phyloP scores from a whole-genome alignment of 2,113 vertebrate genomes.

The Cheirogaleus medius region DNA sequence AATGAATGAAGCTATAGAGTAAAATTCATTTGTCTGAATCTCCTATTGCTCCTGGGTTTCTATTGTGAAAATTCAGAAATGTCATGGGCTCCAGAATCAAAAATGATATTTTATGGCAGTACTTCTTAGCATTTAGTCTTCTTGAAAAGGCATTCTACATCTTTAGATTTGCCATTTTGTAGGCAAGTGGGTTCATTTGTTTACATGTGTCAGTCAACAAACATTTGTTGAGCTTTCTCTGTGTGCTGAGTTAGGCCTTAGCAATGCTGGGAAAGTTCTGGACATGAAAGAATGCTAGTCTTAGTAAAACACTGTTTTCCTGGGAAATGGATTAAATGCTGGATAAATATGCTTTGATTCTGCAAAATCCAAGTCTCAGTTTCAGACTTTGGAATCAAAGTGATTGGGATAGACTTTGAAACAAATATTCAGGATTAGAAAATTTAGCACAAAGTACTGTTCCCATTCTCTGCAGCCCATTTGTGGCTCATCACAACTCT shows the following conservation, averaged over 20 bases:
- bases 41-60: not conserved
- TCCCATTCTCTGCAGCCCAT: not conserved
- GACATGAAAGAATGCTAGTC: not conserved
- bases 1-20: not conserved
- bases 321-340: slow-evolving; percentile 22
- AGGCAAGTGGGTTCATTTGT: not conserved
- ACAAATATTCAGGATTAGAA: slow-evolving; percentile 45
- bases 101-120: not conserved
- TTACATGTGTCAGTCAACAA: not conserved
- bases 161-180: not conserved
- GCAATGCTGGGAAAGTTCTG: not conserved
- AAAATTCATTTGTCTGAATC: not conserved
- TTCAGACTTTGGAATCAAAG: slow-evolving; percentile 49
- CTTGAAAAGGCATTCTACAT: not conserved
- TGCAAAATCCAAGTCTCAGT: not conserved
- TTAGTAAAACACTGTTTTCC: slow-evolving; percentile 37
- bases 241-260: not conserved
- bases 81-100: not conserved
- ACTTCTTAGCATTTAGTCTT: not conserved
- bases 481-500: slow-evolving; percentile 26
- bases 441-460: not conserved
- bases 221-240: not conserved
- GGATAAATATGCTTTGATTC: slow-evolving; percentile 34
- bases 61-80: not conserved
- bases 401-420: slow-evolving; percentile 36